Evolutionary conservation across 1,140 invertebrate genomes (phyloP), one percentile per base, ranked within the genome.

Genomic region (Drosophila sucinea): DNA sequence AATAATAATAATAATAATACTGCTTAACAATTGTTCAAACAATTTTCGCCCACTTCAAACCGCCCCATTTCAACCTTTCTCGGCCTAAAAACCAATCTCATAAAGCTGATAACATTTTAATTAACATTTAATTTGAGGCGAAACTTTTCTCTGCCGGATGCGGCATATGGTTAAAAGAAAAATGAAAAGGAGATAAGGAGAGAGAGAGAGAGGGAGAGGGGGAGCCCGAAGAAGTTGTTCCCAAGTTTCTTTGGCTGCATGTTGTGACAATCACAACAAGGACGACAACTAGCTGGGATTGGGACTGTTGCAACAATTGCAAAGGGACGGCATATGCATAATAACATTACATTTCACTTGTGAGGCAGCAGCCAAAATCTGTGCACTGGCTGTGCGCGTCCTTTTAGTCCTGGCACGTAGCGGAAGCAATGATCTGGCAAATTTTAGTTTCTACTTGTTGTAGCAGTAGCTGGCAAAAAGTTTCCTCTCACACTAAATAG

Each of bases 341-440:
- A 76, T 79, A 79, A 66, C 68, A 69, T 87, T 82, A 67, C 61
- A 58, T 61, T 76, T 71, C 69, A 79, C 60, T 55, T 47, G 29
- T 32, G 29, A 32, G 35, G 23, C 33, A 11, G 60, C 56, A 40
- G 54, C 51, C 47, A 57, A 74, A 81, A 80, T 80, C 79, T 67
- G 73, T 70, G 76, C 79, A 69, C 35, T 67, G 30, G 4, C 67
- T 68, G 75, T 66, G 64, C 61, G 56, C 32, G 33, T 44, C 11
- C 60, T 55, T 73, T 55, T 73, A 89, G 76, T 87, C 79, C 84
- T 77, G 73, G 80, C 83, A 87, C 83, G 83, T 87, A 87, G 76
- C 83, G 83, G 83, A 87, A 87, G 84, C 83, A 87, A 87, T 87
- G 83, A 87, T 87, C 83, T 87, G 83, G 83, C 83, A 87, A 87